Evolutionary conservation across 2,113 vertebrate species (phyloP).

Genomic region (Saccopteryx bilineata): DNA sequence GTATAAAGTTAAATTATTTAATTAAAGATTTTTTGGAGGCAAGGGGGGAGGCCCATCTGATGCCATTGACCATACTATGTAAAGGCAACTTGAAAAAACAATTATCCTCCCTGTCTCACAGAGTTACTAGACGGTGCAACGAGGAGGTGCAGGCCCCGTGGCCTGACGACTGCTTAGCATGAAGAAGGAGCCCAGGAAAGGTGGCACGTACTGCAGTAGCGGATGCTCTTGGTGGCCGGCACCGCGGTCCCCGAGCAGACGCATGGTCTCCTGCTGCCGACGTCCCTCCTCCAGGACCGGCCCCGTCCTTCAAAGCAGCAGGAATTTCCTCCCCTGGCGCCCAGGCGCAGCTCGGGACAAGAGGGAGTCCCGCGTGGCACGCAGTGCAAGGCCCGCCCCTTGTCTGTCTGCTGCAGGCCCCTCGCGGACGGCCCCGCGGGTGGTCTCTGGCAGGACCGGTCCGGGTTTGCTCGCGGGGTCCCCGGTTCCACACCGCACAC

Average conservation of each 20-base stretch:
- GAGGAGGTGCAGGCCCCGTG: neutral
- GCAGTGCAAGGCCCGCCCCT: no score
- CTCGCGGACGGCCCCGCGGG: neutral
- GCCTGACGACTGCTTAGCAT: neutral
- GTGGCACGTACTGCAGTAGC: no score
- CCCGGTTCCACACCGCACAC: neutral
- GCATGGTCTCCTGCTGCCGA: neutral
- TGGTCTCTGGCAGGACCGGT: neutral
- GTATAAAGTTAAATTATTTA: neutral
- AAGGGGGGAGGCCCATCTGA: no score
- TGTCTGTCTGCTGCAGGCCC: neutral
- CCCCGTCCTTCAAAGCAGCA: neutral
- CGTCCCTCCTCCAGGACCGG: neutral
- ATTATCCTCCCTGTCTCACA: neutral
- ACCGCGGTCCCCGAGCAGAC: neutral
- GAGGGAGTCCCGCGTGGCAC: no score
- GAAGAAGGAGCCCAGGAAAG: neutral
- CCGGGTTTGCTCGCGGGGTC: neutral
- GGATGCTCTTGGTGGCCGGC: neutral
- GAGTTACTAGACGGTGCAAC: neutral
- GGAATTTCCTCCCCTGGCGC: neutral
- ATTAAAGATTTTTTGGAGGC: neutral
- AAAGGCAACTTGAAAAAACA: slow-evolving; percentile 1
- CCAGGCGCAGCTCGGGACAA: neutral
- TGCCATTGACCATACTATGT: neutral